Evolutionary conservation across 1,140 invertebrate species (phyloP).

Genomic region (Littorina saxatilis): DNA sequence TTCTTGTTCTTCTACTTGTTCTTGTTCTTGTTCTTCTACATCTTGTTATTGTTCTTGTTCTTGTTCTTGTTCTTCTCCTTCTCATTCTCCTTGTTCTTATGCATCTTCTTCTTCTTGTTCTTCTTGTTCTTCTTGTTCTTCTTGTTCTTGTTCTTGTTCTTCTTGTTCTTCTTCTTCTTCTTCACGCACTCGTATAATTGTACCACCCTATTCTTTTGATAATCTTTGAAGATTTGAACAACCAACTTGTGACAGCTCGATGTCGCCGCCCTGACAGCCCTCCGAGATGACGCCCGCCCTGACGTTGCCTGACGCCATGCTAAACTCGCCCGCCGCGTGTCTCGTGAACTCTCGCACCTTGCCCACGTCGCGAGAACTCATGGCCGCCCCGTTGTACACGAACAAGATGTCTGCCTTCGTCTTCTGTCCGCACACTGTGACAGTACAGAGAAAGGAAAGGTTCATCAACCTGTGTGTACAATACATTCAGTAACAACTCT

Average conservation of each 20-base stretch:
- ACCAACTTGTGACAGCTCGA: slow-evolving; percentile 49
- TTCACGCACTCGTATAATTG: background rate
- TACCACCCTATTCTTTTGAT: too few relatives aligned
- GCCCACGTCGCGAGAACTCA: slow-evolving; percentile 40
- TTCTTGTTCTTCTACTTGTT: too few relatives aligned
- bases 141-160: too few relatives aligned
- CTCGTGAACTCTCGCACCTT: slow-evolving; percentile 54
- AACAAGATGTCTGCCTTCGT: slow-evolving; percentile 59
- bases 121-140: too few relatives aligned
- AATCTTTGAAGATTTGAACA: too few relatives aligned
- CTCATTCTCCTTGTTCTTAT: background rate
- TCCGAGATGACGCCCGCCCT: slow-evolving; percentile 53
- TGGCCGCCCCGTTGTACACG: slow-evolving; percentile 54
- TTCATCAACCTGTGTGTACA: too few relatives aligned
- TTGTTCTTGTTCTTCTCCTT: background rate
- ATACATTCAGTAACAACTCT: slow-evolving; percentile 58
- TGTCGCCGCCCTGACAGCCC: slow-evolving; percentile 54
- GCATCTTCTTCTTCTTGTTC: background rate
- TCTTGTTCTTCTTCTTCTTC: background rate
- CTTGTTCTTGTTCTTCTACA: background rate
- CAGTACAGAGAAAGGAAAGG: slow-evolving; percentile 50
- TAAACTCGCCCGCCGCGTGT: slow-evolving; percentile 48
- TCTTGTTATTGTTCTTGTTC: background rate
- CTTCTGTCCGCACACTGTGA: slow-evolving; percentile 48
- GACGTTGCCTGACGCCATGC: slow-evolving; percentile 48